Evolutionary conservation across 1,140 invertebrate genomes (phyloP), one percentile per base, ranked within the genome.

Genomic region (Diachasmimorpha longicaudata): DNA sequence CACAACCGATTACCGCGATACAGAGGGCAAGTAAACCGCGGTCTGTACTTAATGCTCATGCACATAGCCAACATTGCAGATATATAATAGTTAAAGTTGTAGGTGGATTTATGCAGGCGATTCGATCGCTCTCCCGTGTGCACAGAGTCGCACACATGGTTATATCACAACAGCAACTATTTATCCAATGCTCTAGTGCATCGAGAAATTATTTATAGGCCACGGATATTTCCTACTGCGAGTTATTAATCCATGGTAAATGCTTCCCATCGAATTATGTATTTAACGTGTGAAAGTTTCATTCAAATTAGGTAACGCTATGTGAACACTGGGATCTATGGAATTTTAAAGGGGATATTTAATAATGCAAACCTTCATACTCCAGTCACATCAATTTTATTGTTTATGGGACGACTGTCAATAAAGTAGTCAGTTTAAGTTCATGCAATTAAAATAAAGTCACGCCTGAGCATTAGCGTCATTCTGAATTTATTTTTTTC

Each of bases 251-350:
- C 48, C 16, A 52, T n/a, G 48, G 48, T 52, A 52, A 52, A 52
- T 52, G 48, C 48, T 52, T 52, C 48, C 48, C 48, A 52, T 52
- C 21, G 23, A 63, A 63, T 63, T 63, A 63, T 63, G 19, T 25
- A 63, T 63, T 63, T 11, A 63, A 63, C 58, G 21, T 63, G 58
- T 63, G 58, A 63, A 63, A 63, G 58, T 63, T 63, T 63, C 58
- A 63, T 63, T 63, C 14, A 31, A 63, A 25, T 63, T 25, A 25
- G 21, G 58, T 63, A 25, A 63, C 23, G 19, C 19, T 25, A 63
- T 55, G n/a, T 55, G 9, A 42, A 42, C 39, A 42, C 11, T 42
- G 39, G 39, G 48, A 52, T 52, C 48, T n/a, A 52, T 16, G 48
- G n/a, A 63, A 25, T 63, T 63, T 63, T 63, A 25, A 63, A 16